Evolutionary conservation across 2,797 vertebrate species (phyloP).

Genomic region (Phoxinus dragarum): DNA sequence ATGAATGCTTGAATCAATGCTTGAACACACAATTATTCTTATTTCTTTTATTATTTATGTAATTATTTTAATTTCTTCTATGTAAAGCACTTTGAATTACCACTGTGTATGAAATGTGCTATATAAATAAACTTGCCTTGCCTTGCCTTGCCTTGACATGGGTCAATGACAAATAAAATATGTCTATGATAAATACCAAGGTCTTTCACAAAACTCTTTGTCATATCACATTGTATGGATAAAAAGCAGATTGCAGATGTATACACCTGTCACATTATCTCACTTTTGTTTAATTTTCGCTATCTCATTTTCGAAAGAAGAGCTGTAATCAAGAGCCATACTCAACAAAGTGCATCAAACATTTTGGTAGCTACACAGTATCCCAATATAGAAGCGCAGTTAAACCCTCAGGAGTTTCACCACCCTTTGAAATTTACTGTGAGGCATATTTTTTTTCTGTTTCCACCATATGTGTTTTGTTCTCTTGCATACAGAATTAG

Average conservation of each 20-base stretch:
- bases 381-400: slow-evolving; percentile 16
- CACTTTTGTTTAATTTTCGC: background rate
- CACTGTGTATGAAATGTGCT: too few relatives aligned
- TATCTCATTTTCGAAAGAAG: background rate
- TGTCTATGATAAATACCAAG: too few relatives aligned
- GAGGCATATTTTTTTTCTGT: background rate
- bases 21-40: too few relatives aligned
- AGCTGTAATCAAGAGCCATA: slow-evolving; percentile 5
- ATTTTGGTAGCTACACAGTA: slow-evolving; percentile 27
- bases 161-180: too few relatives aligned
- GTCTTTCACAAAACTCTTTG: too few relatives aligned
- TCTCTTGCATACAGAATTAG: slow-evolving; percentile 24
- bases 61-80: too few relatives aligned
- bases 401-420: slow-evolving; percentile 39
- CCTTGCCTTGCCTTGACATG: too few relatives aligned
- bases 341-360: slow-evolving; percentile 33
- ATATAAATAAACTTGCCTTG: too few relatives aligned
- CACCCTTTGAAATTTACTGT: slow-evolving; percentile 29
- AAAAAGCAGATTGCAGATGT: slow-evolving; percentile 4
- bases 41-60: too few relatives aligned
- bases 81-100: too few relatives aligned
- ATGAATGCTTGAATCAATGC: too few relatives aligned
- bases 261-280: background rate
- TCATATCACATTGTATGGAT: background rate
- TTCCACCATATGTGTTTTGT: slow-evolving; percentile 36